Evolutionary conservation across 2,113 vertebrate genomes (phyloP), one percentile per base, ranked within the genome.

Genomic region (Ondatra zibethicus): DNA sequence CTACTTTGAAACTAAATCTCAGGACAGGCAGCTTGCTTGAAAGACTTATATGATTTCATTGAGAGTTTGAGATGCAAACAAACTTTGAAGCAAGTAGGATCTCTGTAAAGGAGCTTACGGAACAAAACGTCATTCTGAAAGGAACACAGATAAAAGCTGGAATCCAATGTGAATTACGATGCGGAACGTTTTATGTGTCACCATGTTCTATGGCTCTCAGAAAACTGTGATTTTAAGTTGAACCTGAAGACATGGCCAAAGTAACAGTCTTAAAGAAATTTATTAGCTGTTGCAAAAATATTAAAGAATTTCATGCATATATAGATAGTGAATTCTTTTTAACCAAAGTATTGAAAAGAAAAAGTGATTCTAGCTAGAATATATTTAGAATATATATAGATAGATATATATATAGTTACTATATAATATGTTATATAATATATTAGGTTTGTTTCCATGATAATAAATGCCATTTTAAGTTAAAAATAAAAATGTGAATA

Each of bases 1-100:
- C 85, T 70, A n/a, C 47, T 96, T 92, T 92, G 92, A 92, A 96
- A 86, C 88, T 90, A 93, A 94, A 77, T 61, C 80, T 93, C 93
- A 73, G 72, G 63, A 65, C 73, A 96, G 72, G 84, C 36, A 50
- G 19, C 88, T 93, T 91, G 65, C 88, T 92, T 91, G 70, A 94
- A 97, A 96, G 72, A 70, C 66, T 97, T 73, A 23, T 42, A 42
- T 96, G 95, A 96, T 88, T 95, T 98, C 80, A 90, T 5, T 36
- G 88, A 97, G 42, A 91, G 10, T 21, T 63, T 70, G 9, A 52
- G 72, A 90, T 61, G 29, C 17, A 92, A 81, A 94, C 50, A 97
- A 96, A 93, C 97, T 84, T 95, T 90, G 68, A 95, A 88, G 76
- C 55, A 94, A 82, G 39, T 14, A 75, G 21, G 27, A 45, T 76